Percentiles rank a stretch among this genome's conserved stretches.
Evolutionary conservation across 37 sponge, comb jelly and placozoan species (phyloP).

Genomic region (Hexactinellida sp.): DNA sequence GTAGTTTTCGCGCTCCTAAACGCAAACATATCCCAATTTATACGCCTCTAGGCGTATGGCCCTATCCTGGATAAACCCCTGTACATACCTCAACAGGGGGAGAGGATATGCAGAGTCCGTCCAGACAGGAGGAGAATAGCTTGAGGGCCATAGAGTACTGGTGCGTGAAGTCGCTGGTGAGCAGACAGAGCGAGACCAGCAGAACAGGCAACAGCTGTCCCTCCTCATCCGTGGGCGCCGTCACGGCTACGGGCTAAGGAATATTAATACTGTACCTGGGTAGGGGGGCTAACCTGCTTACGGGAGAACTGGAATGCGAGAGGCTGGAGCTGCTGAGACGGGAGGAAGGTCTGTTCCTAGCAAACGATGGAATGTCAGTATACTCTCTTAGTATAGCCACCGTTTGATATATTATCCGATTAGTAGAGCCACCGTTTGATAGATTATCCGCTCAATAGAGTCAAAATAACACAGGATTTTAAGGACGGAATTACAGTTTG

Average conservation of each 20-base stretch:
- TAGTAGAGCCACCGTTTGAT: too few relatives aligned
- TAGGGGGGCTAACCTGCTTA: background rate
- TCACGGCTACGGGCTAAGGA: background rate
- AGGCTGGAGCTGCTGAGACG: background rate
- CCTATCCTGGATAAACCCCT: too few relatives aligned
- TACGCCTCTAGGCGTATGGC: too few relatives aligned
- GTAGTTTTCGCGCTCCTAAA: too few relatives aligned
- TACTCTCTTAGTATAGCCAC: too few relatives aligned
- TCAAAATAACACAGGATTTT: too few relatives aligned
- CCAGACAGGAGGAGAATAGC: background rate
- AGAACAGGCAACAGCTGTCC: background rate
- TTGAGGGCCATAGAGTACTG: conserved; percentile 17
- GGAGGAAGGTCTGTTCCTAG: background rate
- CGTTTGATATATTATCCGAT: too few relatives aligned
- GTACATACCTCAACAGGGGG: background rate
- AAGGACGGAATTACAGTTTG: too few relatives aligned
- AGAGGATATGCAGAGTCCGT: background rate
- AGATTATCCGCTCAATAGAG: too few relatives aligned
- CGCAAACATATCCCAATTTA: too few relatives aligned
- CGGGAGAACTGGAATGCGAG: background rate
- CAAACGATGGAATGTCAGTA: background rate
- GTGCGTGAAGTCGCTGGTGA: background rate
- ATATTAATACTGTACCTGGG: background rate
- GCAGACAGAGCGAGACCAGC: background rate
- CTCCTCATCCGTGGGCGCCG: background rate